phyloP scores from a whole-genome alignment of 2,113 vertebrate species.

The Castor canadensis region DNA sequence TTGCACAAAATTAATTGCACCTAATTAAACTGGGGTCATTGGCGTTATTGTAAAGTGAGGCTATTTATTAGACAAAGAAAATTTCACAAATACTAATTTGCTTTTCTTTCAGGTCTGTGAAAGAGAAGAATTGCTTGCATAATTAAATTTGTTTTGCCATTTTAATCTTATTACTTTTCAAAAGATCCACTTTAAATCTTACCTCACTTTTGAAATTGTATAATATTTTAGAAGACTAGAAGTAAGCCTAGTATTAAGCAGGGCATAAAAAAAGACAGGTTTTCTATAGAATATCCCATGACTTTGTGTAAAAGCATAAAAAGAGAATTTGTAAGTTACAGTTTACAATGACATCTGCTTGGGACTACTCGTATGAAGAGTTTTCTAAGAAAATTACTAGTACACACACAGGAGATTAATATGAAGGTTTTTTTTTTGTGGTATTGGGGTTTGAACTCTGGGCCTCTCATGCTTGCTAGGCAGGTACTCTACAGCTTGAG shows the following conservation, averaged over 20 bases:
- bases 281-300: not conserved
- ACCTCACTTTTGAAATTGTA: conserved; percentile 16
- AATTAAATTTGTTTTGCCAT: conserved; percentile 70
- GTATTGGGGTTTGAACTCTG: too few relatives aligned
- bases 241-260: not conserved
- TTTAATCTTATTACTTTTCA: conserved; percentile 58
- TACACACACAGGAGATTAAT: not conserved
- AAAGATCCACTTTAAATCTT: conserved; percentile 48
- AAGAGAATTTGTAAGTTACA: not conserved
- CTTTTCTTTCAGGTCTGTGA: conserved; percentile 75
- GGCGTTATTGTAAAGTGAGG: conserved; percentile 72
- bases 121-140: conserved; percentile 68
- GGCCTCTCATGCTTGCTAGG: too few relatives aligned
- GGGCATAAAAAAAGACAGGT: not conserved
- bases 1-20: conserved; percentile 76
- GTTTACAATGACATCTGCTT: not conserved
- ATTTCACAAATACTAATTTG: conserved; percentile 75
- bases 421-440: too few relatives aligned
- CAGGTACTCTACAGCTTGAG: too few relatives aligned
- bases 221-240: conserved; percentile 34
- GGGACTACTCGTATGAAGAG: not conserved
- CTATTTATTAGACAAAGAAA: conserved; percentile 77
- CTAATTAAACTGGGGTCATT: conserved; percentile 80
- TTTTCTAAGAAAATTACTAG: conserved; percentile 8
- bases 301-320: not conserved